These are phyloP conservation scores for Zapornia atra DNA, from an alignment of 2,113 vertebrate species.

Conservation along the genomic window DNA sequence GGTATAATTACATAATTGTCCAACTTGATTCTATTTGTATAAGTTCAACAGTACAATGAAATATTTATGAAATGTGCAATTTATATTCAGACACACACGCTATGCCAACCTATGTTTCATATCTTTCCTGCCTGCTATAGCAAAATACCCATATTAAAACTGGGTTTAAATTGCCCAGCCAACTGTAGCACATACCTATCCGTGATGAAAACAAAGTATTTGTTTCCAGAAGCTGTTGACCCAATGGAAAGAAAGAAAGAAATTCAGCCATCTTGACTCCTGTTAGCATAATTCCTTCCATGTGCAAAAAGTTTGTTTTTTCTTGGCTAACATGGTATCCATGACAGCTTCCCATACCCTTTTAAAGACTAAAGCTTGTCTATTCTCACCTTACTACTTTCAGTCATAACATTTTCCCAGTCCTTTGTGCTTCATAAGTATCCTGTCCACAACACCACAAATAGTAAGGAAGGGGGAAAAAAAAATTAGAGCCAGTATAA, in stretches of 20 bases:
- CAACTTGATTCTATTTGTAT: not conserved
- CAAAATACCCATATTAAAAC: not conserved
- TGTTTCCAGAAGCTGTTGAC: not conserved
- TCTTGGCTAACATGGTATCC: not conserved
- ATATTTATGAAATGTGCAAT: not conserved
- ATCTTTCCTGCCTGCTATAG: not conserved
- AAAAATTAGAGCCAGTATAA: not conserved
- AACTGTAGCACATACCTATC: not conserved
- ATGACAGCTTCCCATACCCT: not conserved
- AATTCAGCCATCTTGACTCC: not conserved
- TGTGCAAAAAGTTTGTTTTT: not conserved
- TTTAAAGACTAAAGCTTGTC: not conserved
- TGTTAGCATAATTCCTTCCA: not conserved
- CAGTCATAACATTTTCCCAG: not conserved
- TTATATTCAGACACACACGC: not conserved
- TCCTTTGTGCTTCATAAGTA: not conserved
- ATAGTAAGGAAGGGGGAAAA: not conserved
- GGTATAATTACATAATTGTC: not conserved
- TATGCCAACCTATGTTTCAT: not conserved
- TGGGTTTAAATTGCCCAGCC: not conserved
- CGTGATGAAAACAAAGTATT: not conserved
- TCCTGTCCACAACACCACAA: not conserved
- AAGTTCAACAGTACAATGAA: not conserved
- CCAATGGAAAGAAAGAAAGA: not conserved
- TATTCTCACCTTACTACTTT: not conserved